These are phyloP conservation scores for Eugnorisma glareosa DNA, from an alignment of 2,888 invertebrate genomes.

Conservation along the genomic window DNA sequence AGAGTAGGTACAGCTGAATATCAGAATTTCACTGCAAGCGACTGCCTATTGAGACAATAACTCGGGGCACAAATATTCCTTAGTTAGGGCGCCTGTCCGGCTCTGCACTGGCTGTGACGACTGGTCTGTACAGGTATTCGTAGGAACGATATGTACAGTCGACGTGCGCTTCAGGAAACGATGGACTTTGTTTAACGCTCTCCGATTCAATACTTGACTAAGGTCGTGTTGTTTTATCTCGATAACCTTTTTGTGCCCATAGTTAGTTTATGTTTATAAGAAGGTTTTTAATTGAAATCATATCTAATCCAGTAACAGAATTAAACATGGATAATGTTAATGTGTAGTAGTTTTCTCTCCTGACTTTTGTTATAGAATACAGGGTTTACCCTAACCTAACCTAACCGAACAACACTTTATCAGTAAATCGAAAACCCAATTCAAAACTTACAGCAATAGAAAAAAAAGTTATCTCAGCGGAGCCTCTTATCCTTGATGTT, in stretches of 20 bases:
- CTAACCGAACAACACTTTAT: no score
- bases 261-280: neutral
- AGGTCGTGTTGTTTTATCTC: neutral
- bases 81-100: constrained; percentile 19
- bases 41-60: constrained; percentile 17
- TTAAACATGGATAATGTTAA: neutral
- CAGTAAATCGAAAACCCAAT: neutral
- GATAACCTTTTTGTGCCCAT: neutral
- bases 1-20: constrained; percentile 1
- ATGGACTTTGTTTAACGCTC: neutral
- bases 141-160: neutral
- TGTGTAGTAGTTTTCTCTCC: neutral
- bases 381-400: neutral
- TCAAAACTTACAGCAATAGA: constrained; percentile 25
- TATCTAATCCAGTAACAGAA: neutral
- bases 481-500: constrained; percentile 57
- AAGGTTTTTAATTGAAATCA: neutral
- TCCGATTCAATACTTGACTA: constrained; percentile 12
- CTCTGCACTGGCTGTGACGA: constrained; percentile 5
- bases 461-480: constrained; percentile 37
- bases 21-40: constrained; percentile 9
- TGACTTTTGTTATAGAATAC: neutral
- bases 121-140: constrained; percentile 3
- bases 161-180: neutral
- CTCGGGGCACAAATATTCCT: constrained; percentile 31